Conservation (phyloP, 92 coral and sea anemone species). For the Phymanthus crucifer region DNA sequence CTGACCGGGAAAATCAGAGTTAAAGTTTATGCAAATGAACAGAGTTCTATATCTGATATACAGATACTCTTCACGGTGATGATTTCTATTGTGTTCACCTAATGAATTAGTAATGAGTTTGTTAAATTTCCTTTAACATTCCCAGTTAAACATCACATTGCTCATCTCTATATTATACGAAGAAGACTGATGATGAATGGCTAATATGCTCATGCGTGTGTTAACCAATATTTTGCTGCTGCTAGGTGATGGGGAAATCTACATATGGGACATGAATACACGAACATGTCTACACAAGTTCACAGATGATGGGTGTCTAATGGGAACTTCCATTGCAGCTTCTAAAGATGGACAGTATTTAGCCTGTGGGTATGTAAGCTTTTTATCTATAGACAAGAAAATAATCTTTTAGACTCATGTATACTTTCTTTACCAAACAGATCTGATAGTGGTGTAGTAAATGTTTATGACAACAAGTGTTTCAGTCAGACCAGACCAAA, state of each 20-base stretch:
- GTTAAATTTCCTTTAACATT: too few relatives aligned
- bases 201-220: too few relatives aligned
- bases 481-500: constrained; percentile 68
- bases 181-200: too few relatives aligned
- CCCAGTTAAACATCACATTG: too few relatives aligned
- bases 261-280: constrained; percentile 91
- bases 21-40: too few relatives aligned
- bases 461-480: constrained; percentile 80
- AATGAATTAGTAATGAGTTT: too few relatives aligned
- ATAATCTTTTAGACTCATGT: not conserved
- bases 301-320: constrained; percentile 89
- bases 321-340: constrained; percentile 77
- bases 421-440: constrained; percentile 31
- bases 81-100: too few relatives aligned
- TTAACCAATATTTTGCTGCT: too few relatives aligned
- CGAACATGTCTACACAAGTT: constrained; percentile 94
- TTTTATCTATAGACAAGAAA: not conserved
- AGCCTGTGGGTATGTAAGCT: constrained; percentile 89
- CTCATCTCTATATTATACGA: too few relatives aligned
- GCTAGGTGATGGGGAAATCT: constrained; percentile 95
- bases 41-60: too few relatives aligned
- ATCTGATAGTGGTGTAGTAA: constrained; percentile 96
- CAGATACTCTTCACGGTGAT: too few relatives aligned
- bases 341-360: constrained; percentile 86
- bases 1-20: too few relatives aligned